These are phyloP conservation scores for Euwallacea fornicatus DNA, from an alignment of 1,140 invertebrate species.

Conservation along the genomic window DNA sequence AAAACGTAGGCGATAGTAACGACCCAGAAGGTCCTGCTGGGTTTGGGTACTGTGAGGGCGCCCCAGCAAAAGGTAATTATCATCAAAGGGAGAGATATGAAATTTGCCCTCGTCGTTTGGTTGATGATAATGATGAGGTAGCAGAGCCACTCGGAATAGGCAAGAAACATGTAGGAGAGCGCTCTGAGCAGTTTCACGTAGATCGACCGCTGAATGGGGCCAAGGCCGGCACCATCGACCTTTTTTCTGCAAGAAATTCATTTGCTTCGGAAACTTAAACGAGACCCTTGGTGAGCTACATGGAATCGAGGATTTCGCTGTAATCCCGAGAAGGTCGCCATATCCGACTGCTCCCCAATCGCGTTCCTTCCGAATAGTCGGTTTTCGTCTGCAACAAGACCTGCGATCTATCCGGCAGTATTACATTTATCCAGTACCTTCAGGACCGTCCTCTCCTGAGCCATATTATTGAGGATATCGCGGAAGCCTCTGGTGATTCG, in stretches of 20 bases:
- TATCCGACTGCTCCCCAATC: constrained; percentile 9
- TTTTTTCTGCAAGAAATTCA: too few relatives aligned
- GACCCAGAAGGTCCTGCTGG: constrained; percentile 29
- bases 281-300: too few relatives aligned
- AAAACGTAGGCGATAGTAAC: constrained; percentile 25
- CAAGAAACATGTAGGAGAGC: constrained; percentile 10
- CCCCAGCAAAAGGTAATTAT: constrained; percentile 32
- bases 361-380: constrained; percentile 6
- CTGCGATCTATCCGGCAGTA: too few relatives aligned
- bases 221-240: too few relatives aligned
- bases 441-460: constrained; percentile 6
- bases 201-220: constrained; percentile 14
- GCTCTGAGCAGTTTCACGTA: constrained; percentile 20
- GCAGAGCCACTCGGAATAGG: constrained; percentile 25
- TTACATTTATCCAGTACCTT: constrained; percentile 1
- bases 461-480: constrained; percentile 8
- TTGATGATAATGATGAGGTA: constrained; percentile 20
- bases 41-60: constrained; percentile 21
- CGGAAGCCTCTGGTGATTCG: constrained; percentile 4
- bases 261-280: too few relatives aligned
- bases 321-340: constrained; percentile 8
- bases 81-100: constrained; percentile 25
- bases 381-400: constrained; percentile 19
- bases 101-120: constrained; percentile 12
- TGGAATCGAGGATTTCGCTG: not conserved